A percentile compares a stretch with the other conserved stretches of the same genome.
These are phyloP conservation scores for Bombus ignitus DNA, from an alignment of 1,140 invertebrate species.

Conservation along the genomic window DNA sequence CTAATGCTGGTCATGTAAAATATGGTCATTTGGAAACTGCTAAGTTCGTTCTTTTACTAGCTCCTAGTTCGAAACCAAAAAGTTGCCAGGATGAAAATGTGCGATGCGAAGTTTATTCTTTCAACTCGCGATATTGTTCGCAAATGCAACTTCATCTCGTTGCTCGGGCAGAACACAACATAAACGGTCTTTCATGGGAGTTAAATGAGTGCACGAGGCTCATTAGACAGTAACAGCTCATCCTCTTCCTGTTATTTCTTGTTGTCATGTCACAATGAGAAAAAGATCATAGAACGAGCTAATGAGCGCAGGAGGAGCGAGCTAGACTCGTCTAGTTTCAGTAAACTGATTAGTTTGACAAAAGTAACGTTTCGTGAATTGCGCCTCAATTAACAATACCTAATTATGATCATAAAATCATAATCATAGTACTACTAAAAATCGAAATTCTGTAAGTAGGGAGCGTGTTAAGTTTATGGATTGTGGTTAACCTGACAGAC, in stretches of 20 bases:
- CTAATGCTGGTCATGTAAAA: neutral
- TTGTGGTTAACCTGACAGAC: too few species aligned
- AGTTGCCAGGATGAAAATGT: neutral
- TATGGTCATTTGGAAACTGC: neutral
- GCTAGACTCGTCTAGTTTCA: constrained; percentile 9
- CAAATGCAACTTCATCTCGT: constrained; percentile 13
- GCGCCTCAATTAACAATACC: neutral
- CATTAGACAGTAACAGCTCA: constrained; percentile 64
- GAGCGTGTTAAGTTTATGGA: too few species aligned
- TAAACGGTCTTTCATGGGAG: constrained; percentile 65
- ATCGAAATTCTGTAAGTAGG: neutral
- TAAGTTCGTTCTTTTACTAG: neutral
- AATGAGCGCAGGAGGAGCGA: constrained; percentile 45
- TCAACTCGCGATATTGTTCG: constrained; percentile 9
- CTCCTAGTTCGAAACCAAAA: neutral
- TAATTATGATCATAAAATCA: neutral
- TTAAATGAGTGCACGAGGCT: constrained; percentile 68
- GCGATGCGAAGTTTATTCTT: constrained; percentile 9
- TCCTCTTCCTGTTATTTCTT: constrained; percentile 43
- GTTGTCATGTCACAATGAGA: constrained; percentile 37
- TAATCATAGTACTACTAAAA: neutral
- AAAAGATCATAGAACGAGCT: constrained; percentile 17
- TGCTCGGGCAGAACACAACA: constrained; percentile 60
- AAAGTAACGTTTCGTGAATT: neutral
- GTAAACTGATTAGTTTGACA: constrained; percentile 4